Percentiles rank a stretch among this genome's conserved stretches.
phyloP scores from a whole-genome alignment of 2,797 vertebrate genomes.

The Knipowitschia caucasica region DNA sequence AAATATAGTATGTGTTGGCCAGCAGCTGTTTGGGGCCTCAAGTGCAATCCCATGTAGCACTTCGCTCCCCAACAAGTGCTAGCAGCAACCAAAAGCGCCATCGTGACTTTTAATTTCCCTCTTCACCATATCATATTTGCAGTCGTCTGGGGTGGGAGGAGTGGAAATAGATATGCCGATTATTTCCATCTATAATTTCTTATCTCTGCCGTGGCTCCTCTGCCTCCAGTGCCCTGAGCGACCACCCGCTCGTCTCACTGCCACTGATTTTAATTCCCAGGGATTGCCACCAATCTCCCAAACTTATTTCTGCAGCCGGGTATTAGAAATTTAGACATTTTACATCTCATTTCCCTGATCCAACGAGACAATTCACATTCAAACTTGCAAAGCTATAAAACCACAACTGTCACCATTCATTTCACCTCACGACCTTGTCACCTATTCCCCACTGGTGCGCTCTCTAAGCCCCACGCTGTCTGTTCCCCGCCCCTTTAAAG shows the following conservation, averaged over 20 bases:
- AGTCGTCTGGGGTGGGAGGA: slow-evolving; percentile 35
- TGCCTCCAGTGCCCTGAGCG: slow-evolving; percentile 20
- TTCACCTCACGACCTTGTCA: slow-evolving; percentile 52
- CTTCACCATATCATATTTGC: slow-evolving; percentile 61
- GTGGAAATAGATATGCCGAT: slow-evolving; percentile 62
- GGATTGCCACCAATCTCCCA: slow-evolving; percentile 55
- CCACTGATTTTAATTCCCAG: slow-evolving; percentile 49
- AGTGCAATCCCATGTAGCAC: slow-evolving; percentile 47
- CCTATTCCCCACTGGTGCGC: slow-evolving; percentile 32
- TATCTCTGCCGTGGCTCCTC: slow-evolving; percentile 51
- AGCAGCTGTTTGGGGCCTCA: slow-evolving; percentile 47
- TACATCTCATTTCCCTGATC: slow-evolving; percentile 60
- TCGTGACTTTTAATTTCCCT: slow-evolving; percentile 68
- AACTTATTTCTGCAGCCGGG: slow-evolving; percentile 64
- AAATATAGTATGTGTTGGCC: slow-evolving; percentile 38
- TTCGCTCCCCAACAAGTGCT: slow-evolving; percentile 56
- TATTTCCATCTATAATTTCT: slow-evolving; percentile 73
- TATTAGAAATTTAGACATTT: slow-evolving; percentile 65
- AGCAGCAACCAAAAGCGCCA: slow-evolving; percentile 56
- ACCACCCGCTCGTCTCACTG: slow-evolving; percentile 17
- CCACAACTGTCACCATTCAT: slow-evolving; percentile 32
- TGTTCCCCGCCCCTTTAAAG: slow-evolving; percentile 52
- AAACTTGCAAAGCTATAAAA: slow-evolving; percentile 27
- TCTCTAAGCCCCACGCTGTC: slow-evolving; percentile 41
- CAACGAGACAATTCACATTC: slow-evolving; percentile 52